A percentile compares a stretch with the other conserved stretches of the same genome.
These are phyloP conservation scores for Apodemia mormo DNA, from an alignment of 2,888 invertebrate genomes.

Conservation along the genomic window DNA sequence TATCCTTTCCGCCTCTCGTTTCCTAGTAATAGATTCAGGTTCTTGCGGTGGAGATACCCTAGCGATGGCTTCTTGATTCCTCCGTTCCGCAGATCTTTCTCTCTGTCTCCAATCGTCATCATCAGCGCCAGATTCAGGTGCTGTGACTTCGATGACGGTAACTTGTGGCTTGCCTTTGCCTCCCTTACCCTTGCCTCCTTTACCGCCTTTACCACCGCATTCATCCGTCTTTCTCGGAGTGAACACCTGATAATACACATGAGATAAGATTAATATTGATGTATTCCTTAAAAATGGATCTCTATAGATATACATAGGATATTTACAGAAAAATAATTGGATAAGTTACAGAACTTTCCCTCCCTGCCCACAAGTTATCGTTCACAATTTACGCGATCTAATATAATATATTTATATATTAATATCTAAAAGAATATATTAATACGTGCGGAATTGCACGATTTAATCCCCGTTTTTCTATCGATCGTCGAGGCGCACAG, in stretches of 20 bases:
- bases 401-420: too few species aligned
- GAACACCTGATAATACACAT: slow-evolving; percentile 56
- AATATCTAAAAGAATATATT: too few species aligned
- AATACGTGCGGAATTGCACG: too few species aligned
- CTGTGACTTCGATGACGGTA: slow-evolving; percentile 84
- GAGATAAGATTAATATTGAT: too few species aligned
- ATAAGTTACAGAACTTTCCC: too few species aligned
- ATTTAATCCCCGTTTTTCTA: too few species aligned
- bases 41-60: slow-evolving; percentile 61
- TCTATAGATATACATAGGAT: too few species aligned
- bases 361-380: too few species aligned
- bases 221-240: slow-evolving; percentile 84
- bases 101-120: slow-evolving; percentile 70
- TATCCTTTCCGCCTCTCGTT: slow-evolving; percentile 46
- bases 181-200: slow-evolving; percentile 87
- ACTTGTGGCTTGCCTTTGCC: slow-evolving; percentile 88
- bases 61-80: slow-evolving; percentile 65
- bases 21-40: slow-evolving; percentile 48
- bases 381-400: too few species aligned
- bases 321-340: too few species aligned
- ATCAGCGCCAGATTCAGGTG: slow-evolving; percentile 63
- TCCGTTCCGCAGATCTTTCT: slow-evolving; percentile 55
- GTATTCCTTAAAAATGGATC: too few species aligned
- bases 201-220: slow-evolving; percentile 83
- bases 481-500: too few species aligned